A percentile compares a stretch with the other conserved stretches of the same genome.
Evolutionary conservation across 1,140 invertebrate species (phyloP).

Genomic region (Drosophila tropicalis): DNA sequence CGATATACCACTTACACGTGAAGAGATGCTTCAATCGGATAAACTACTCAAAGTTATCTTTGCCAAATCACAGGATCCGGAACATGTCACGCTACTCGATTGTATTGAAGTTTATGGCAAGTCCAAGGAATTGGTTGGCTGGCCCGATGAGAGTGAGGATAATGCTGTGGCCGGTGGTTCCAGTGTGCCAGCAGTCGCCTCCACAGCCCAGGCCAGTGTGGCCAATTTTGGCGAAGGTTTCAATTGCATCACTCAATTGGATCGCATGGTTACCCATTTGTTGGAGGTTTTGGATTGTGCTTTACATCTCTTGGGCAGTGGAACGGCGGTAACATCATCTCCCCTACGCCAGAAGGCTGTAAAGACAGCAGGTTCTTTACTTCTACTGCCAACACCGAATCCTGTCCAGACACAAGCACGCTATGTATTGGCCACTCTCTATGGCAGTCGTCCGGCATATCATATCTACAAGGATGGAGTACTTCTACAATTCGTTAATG

Average conservation of each 20-base stretch:
- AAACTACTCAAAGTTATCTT: constrained; percentile 96
- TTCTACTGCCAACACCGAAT: constrained; percentile 92
- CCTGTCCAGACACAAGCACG: constrained; percentile 91
- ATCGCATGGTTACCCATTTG: constrained; percentile 88
- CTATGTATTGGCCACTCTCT: constrained; percentile 91
- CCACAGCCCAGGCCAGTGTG: constrained; percentile 14
- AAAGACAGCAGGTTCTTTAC: constrained; percentile 90
- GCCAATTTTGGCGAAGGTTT: constrained; percentile 73
- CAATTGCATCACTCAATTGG: constrained; percentile 77
- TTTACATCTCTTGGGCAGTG: constrained; percentile 83
- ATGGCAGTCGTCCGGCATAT: constrained; percentile 89
- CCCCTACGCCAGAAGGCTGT: constrained; percentile 86
- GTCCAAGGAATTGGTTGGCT: constrained; percentile 97
- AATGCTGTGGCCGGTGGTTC: constrained; percentile 57
- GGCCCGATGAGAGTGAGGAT: constrained; percentile 98
- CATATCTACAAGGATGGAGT: constrained; percentile 96
- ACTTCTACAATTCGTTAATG: constrained; percentile 90
- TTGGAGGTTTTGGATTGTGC: constrained; percentile 90
- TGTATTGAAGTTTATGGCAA: constrained; percentile 96
- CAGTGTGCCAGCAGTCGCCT: constrained; percentile 21
- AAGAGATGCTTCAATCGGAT: constrained; percentile 96
- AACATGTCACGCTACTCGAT: constrained; percentile 95
- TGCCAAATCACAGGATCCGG: constrained; percentile 94
- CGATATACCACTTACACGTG: constrained; percentile 96
- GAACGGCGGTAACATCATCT: constrained; percentile 75